Conservation (phyloP, 2,113 vertebrate genomes). For the Turdus rufiventris region DNA sequence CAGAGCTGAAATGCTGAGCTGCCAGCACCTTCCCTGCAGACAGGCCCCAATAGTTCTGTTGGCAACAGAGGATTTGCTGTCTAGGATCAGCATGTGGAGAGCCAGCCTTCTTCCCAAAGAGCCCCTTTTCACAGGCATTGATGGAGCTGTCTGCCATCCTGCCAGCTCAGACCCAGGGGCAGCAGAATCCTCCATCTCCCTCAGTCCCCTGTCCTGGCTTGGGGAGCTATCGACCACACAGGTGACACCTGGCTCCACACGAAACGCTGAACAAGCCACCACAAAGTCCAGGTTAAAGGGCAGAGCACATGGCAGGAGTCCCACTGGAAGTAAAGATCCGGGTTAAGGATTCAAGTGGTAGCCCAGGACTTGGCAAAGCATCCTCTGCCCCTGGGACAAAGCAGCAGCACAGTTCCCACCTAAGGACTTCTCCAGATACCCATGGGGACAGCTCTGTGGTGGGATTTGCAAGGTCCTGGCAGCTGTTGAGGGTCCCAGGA, state of each 20-base stretch:
- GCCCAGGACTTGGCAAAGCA: not conserved
- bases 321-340: not conserved
- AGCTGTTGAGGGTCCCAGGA: not conserved
- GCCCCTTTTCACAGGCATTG: not conserved
- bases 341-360: not conserved
- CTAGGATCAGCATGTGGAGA: not conserved
- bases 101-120: not conserved
- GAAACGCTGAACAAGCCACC: not conserved
- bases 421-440: not conserved
- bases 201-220: not conserved
- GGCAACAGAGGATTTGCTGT: not conserved
- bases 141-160: not conserved
- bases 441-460: not conserved
- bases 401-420: not conserved
- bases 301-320: not conserved
- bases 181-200: not conserved
- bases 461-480: not conserved
- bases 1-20: not conserved
- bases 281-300: not conserved
- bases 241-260: not conserved
- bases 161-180: not conserved
- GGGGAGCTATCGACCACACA: accelerated
- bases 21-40: not conserved
- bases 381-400: not conserved
- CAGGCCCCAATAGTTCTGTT: not conserved